Evolutionary conservation across 1,140 invertebrate genomes (phyloP), one percentile per base, ranked within the genome.

Genomic region (Achroia grisella): DNA sequence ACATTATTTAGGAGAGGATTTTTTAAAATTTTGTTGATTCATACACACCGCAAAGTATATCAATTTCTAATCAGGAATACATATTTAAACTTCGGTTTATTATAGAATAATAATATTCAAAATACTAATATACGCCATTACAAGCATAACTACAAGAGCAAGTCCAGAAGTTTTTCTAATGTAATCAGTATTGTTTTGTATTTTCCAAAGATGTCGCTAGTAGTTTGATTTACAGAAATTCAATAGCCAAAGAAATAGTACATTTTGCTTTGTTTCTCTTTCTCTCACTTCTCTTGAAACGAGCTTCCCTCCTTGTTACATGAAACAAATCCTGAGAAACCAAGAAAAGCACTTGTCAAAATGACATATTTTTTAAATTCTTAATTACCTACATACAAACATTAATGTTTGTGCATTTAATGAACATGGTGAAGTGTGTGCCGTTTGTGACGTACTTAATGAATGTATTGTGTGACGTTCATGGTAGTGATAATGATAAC

Each of bases 401-500:
- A 23, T 3, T 23, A 23, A 23, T 23, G 17, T 23, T 23, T 23
- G 2, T 23, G 2, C 17, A 23, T 23, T 23, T 23, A 23, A 6
- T 23, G 17, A 23, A 23, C 17, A 23, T 23, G 17, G 2, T 23
- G 17, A 23, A 23, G 17, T 23, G 17, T 62, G 64, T 67, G 55
- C 48, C 64, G 62, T 53, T 56, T 57, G 53, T 73, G 62, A 72
- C 65, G 68, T 62, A 50, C 52, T 31, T 65, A 49, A 67, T 59
- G 55, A 68, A 65, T 67, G 55, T 71, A 68, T 49, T 71, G 56
- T 67, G 62, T 75, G 54, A 62, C 64, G 56, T 65, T 56, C 44
- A 52, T 60, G 37, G 58, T 44, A 55, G 55, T 60, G 72, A 75
- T 75, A 81, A 78, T 78, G 80, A 84, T 84, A 84, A 84, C 80